A percentile compares a stretch with the other conserved stretches of the same genome.
Conservation (phyloP, 2,797 vertebrate species). For the Gymnothorax javanicus region DNA sequence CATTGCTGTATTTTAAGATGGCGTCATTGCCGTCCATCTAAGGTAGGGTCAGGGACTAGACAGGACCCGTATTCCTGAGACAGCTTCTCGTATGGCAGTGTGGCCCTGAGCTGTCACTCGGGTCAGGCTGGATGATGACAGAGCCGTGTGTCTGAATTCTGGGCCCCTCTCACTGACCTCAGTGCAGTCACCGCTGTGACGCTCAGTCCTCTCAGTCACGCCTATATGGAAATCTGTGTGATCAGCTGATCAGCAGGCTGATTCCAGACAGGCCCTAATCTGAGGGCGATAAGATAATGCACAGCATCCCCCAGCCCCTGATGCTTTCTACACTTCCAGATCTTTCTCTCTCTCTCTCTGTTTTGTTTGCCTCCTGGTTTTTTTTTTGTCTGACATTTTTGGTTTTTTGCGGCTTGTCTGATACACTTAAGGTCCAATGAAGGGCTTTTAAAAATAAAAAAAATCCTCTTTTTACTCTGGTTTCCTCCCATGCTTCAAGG, state of each 20-base stretch:
- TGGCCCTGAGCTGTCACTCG: not conserved
- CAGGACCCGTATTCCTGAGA: not conserved
- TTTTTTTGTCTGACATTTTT: no score
- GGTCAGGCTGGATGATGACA: not conserved
- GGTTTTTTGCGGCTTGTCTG: no score
- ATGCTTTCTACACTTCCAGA: not conserved
- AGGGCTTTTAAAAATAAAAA: no score
- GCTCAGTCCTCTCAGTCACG: not conserved
- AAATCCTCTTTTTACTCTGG: no score
- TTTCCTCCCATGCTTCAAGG: no score
- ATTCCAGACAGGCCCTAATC: not conserved
- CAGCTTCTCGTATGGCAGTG: not conserved
- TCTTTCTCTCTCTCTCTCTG: conserved; percentile 2
- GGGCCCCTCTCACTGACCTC: not conserved
- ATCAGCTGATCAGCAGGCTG: conserved; percentile 37
- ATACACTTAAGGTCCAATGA: no score
- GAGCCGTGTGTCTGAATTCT: not conserved
- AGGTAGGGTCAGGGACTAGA: not conserved
- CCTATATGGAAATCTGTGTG: conserved; percentile 37
- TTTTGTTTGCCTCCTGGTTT: not conserved
- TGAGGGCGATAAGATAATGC: conserved; percentile 8
- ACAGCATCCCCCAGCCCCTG: not conserved
- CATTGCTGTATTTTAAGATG: not conserved
- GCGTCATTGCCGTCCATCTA: not conserved
- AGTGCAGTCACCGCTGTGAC: conserved; percentile 21